phyloP scores from a whole-genome alignment of 2,797 vertebrate species.

The Cryptoprocta ferox region DNA sequence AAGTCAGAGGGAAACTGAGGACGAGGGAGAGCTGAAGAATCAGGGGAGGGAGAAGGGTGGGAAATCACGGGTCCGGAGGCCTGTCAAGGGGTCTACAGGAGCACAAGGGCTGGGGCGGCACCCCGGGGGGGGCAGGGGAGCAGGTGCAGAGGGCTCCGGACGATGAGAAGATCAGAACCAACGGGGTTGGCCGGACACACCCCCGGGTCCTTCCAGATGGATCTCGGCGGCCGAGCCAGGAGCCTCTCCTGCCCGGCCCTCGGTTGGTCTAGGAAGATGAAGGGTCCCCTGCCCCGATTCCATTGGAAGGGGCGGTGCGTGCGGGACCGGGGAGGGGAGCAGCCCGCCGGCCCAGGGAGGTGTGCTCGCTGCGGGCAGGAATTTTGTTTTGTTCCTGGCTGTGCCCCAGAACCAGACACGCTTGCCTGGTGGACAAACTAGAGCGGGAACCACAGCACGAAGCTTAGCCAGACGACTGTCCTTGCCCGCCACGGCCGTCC shows the following conservation, averaged over 20 bases:
- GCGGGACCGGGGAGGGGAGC: rapidly evolving
- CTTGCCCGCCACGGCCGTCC: background rate
- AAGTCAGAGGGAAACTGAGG: background rate
- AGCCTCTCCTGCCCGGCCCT: background rate
- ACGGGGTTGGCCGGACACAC: background rate
- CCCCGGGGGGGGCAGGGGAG: background rate
- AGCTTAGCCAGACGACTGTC: background rate
- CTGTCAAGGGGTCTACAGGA: background rate
- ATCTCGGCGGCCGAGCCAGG: background rate
- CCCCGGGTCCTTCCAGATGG: background rate
- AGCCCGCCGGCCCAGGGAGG: background rate
- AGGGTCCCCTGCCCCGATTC: background rate
- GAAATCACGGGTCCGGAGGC: background rate
- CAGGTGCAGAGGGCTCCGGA: background rate
- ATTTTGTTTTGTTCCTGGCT: background rate
- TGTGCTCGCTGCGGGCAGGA: rapidly evolving
- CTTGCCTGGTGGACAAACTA: background rate
- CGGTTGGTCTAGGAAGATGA: background rate
- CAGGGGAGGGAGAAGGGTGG: background rate
- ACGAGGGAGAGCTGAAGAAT: background rate
- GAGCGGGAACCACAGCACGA: rapidly evolving
- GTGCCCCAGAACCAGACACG: background rate
- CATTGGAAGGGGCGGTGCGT: background rate
- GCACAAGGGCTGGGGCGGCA: background rate
- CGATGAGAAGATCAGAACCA: background rate